Evolutionary conservation across 1,140 invertebrate species (phyloP), one percentile per base, ranked within the genome.

Genomic region (Hestina assimilis): DNA sequence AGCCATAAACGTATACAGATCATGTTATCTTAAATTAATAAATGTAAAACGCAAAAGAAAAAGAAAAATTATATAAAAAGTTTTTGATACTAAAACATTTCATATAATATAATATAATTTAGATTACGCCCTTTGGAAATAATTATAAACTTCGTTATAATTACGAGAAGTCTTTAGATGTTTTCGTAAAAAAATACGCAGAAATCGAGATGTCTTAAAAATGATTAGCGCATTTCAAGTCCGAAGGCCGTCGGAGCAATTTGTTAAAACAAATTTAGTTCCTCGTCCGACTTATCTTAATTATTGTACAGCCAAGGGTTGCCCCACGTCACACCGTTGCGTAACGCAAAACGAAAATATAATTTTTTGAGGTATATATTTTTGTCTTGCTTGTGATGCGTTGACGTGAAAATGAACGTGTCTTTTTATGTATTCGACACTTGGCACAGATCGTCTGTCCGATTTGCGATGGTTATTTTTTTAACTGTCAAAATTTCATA

Each of bases 191-290:
- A 46, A 29, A 46, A 46, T 15, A 11, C 14, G 42, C 43, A 46
- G 42, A 46, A 35, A 45, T 40, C 11, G 42, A 7, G n/a, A 19
- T 21, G 51, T 56, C 52, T n/a, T 29, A 52, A 28, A 56, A 63
- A 68, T 68, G 57, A 59, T 68, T 64, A 66, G 59, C 56, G 41
- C 54, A 59, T 63, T 61, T 63, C 46, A 52, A 45, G 47, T 59
- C 57, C 67, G 38, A 58, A 58, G 62, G 63, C 46, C 58, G 41
- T 50, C n/a, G 38, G 40, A 51, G 60, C 60, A 62, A 72, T 72
- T 72, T 67, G 64, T 66, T 74, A 61, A 59, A 71, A 71, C 63
- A 69, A 77, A 77, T 72, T 74, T 72, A 66, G 55, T 61, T 62
- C 47, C 42, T 26, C 51, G 51, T 56, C 35, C 52, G 45, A 63